These are phyloP conservation scores for Pelodytes ibericus DNA, from an alignment of 2,797 vertebrate genomes.

Conservation along the genomic window DNA sequence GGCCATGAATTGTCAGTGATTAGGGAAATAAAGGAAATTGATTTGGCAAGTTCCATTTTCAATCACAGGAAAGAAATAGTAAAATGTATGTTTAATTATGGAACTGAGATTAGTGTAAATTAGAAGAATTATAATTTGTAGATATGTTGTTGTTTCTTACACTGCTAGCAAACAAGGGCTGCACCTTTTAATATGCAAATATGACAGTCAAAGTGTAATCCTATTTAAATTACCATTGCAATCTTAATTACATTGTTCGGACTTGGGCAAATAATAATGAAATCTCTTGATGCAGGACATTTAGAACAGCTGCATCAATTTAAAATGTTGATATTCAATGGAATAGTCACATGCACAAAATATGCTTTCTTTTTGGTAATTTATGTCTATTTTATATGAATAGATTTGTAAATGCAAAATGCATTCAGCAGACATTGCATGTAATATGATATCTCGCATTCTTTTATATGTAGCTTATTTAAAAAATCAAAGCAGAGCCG, in stretches of 20 bases:
- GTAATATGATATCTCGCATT: no score
- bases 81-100: background rate
- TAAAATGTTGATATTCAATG: constrained; percentile 24
- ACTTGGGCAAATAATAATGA: constrained; percentile 51
- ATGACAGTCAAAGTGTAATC: constrained; percentile 54
- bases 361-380: background rate
- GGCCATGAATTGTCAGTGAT: background rate
- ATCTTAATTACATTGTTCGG: constrained; percentile 57
- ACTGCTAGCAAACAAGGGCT: constrained; percentile 13
- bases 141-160: background rate
- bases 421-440: no score
- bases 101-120: background rate
- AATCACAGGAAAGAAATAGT: background rate
- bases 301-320: constrained; percentile 46
- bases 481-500: no score
- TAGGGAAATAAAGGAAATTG: background rate
- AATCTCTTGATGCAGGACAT: constrained; percentile 47
- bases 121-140: background rate
- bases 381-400: background rate
- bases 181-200: constrained; percentile 54
- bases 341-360: background rate
- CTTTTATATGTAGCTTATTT: no score
- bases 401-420: background rate
- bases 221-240: constrained; percentile 54
- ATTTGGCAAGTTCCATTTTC: background rate